Percentiles rank a stretch among this genome's conserved stretches.
Conservation (phyloP, 2,888 invertebrate species). For the Leptinotarsa peninsularis region DNA sequence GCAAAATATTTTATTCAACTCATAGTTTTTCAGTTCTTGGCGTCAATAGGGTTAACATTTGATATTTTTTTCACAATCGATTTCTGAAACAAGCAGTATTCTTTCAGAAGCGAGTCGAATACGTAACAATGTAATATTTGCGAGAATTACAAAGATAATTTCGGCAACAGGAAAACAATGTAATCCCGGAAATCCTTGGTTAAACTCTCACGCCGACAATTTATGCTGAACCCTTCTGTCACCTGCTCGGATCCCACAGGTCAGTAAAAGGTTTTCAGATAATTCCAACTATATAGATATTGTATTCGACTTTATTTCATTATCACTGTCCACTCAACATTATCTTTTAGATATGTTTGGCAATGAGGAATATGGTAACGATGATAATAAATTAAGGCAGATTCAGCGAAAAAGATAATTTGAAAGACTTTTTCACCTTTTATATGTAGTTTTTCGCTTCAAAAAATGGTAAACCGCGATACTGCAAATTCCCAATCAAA, state of each 20-base stretch:
- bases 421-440: no score
- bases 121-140: constrained; percentile 46
- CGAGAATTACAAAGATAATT: constrained; percentile 41
- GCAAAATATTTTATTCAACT: no score
- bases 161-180: constrained; percentile 47
- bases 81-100: neutral
- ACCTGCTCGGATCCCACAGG: constrained; percentile 32
- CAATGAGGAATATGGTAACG: no score
- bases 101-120: neutral
- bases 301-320: constrained; percentile 28
- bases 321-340: no score
- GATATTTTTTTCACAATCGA: neutral
- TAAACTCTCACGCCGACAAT: constrained; percentile 43
- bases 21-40: no score
- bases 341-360: no score
- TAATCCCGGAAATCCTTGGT: constrained; percentile 44
- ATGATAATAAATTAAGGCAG: no score
- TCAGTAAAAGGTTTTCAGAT: constrained; percentile 32
- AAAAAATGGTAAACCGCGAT: no score
- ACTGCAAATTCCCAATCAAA: no score
- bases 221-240: constrained; percentile 47
- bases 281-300: constrained; percentile 33
- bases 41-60: no score
- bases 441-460: no score
- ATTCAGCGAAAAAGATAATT: no score